A percentile compares a stretch with the other conserved stretches of the same genome.
Evolutionary conservation across 2,888 invertebrate species (phyloP).

Genomic region (Cephalotes varians): DNA sequence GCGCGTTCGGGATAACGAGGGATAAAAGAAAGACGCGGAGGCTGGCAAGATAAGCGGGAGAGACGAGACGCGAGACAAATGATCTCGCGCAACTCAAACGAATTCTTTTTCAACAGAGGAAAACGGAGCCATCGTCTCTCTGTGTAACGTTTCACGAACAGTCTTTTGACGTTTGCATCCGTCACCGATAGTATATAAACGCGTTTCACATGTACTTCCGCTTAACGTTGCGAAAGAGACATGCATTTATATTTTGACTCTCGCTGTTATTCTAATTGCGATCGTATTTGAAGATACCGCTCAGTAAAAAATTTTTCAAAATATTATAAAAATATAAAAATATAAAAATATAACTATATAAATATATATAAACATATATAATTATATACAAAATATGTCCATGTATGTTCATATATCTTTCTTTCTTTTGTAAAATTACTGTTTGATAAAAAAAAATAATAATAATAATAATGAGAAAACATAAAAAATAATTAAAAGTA

Average conservation of each 20-base stretch:
- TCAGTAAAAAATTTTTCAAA: too few relatives aligned
- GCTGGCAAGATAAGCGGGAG: not conserved
- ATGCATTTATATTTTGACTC: not conserved
- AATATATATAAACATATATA: too few relatives aligned
- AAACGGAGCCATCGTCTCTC: slow-evolving; percentile 45
- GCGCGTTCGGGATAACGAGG: not conserved
- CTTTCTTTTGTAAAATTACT: too few relatives aligned
- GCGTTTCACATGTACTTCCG: not conserved
- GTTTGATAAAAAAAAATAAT: too few relatives aligned
- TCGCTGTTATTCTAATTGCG: not conserved
- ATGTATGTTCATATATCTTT: too few relatives aligned
- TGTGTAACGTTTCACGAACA: slow-evolving; percentile 45
- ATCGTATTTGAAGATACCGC: not conserved
- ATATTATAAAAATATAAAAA: too few relatives aligned
- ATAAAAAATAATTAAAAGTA: too few relatives aligned
- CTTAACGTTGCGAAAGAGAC: not conserved
- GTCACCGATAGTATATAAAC: not conserved
- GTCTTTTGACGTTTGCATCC: slow-evolving; percentile 48
- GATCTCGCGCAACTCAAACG: slow-evolving; percentile 30
- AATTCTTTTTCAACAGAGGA: slow-evolving; percentile 17
- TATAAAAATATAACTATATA: too few relatives aligned
- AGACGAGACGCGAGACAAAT: not conserved
- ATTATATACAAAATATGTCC: too few relatives aligned
- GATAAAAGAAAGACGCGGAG: not conserved
- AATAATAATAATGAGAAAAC: too few relatives aligned